Evolutionary conservation across 2,888 invertebrate species (phyloP).

Genomic region (Lepidonotus clava): DNA sequence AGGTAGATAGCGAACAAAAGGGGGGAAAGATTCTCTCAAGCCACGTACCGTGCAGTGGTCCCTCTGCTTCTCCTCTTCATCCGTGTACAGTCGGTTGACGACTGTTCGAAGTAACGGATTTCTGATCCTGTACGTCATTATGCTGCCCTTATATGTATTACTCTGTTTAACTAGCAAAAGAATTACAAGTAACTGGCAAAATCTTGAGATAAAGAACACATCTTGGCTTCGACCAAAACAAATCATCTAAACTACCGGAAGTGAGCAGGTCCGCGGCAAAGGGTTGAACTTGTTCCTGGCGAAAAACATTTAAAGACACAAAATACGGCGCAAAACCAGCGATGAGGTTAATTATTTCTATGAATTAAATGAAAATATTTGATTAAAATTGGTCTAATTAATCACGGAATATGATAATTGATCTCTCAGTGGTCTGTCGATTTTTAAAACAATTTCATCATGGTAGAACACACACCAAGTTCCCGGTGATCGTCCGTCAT

Average conservation of each 20-base stretch:
- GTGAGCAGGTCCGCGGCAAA: too few species aligned
- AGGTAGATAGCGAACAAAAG: too few species aligned
- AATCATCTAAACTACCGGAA: too few species aligned
- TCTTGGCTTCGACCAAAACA: not conserved
- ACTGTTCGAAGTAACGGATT: slow-evolving; percentile 56
- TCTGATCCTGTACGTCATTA: slow-evolving; percentile 46
- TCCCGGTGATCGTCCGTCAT: not conserved
- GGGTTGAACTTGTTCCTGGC: too few species aligned
- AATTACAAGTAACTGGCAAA: not conserved
- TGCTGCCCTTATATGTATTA: not conserved
- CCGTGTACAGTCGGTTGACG: slow-evolving; percentile 51
- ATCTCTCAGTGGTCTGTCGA: not conserved
- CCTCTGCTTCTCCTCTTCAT: slow-evolving; percentile 35
- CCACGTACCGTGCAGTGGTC: slow-evolving; percentile 53
- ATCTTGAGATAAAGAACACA: not conserved
- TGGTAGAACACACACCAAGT: not conserved
- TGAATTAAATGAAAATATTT: not conserved
- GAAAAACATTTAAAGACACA: not conserved
- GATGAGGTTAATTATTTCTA: not conserved
- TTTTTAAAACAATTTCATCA: not conserved
- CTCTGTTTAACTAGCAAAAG: not conserved
- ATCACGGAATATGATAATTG: not conserved
- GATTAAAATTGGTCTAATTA: not conserved
- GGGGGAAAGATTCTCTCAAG: too few species aligned
- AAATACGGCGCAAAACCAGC: not conserved